Conservation (phyloP, 1,140 invertebrate species). For the Melanaphis sacchari region DNA sequence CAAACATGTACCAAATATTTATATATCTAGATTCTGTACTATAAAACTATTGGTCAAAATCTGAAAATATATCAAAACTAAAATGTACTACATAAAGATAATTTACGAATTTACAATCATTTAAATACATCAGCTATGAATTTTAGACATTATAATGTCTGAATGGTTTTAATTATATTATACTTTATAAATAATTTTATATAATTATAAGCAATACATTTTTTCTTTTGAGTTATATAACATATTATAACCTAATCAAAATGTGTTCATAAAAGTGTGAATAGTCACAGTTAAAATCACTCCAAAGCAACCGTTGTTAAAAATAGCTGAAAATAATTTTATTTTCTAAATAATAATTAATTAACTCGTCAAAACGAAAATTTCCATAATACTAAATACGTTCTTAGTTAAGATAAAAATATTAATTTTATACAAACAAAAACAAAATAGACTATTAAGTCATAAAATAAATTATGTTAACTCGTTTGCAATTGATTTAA, state of each 20-base stretch:
- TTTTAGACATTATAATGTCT: not conserved
- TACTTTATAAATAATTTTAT: not conserved
- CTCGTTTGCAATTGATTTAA: not conserved
- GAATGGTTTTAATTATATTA: not conserved
- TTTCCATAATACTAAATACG: not conserved
- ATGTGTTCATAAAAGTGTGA: not conserved
- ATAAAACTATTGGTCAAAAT: not conserved
- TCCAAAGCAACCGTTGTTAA: not conserved
- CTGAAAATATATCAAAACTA: not conserved
- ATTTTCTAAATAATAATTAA: not conserved
- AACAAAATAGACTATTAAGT: not conserved
- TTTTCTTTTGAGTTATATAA: not conserved
- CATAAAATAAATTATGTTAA: not conserved
- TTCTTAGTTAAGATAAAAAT: not conserved
- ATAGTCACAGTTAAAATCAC: not conserved
- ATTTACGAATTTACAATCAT: not conserved
- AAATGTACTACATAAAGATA: not conserved
- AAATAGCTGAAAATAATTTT: not conserved
- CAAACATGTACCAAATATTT: not conserved
- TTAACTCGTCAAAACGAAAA: not conserved
- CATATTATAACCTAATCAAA: not conserved
- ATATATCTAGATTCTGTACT: not conserved
- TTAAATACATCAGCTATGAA: not conserved
- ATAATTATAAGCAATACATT: not conserved
- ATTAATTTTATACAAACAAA: not conserved